Conservation (phyloP, 2,888 invertebrate species). For the Cremastobaeus sp. region DNA sequence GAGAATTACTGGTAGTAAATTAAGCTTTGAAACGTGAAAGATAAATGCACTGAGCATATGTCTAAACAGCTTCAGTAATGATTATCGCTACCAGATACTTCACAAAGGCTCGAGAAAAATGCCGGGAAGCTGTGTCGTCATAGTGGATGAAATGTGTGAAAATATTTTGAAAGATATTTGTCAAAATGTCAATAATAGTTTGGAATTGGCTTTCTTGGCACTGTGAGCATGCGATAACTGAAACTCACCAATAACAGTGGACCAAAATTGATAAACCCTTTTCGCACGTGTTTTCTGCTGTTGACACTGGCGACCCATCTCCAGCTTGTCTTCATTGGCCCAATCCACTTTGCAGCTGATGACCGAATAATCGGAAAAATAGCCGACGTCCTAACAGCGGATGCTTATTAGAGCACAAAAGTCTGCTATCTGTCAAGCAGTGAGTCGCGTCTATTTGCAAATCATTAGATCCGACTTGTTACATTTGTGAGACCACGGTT, state of each 20-base stretch:
- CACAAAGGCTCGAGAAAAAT: too few species aligned
- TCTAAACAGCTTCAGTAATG: too few species aligned
- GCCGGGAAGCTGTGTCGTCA: too few species aligned
- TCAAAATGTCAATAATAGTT: too few species aligned
- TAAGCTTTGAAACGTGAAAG: too few species aligned
- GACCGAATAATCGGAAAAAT: too few species aligned
- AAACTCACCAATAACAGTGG: conserved; percentile 71
- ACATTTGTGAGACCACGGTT: conserved; percentile 25
- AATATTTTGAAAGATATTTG: too few species aligned
- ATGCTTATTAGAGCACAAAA: conserved; percentile 7
- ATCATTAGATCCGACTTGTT: conserved; percentile 36
- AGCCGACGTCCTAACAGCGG: not conserved
- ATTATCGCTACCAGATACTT: too few species aligned
- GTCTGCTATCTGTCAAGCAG: conserved; percentile 9
- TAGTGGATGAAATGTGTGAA: too few species aligned
- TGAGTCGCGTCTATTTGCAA: conserved; percentile 27
- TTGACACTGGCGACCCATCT: conserved; percentile 23
- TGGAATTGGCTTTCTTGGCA: too few species aligned
- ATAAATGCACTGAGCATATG: too few species aligned
- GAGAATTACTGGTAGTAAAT: too few species aligned
- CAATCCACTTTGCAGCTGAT: conserved; percentile 15
- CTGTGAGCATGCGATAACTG: not conserved
- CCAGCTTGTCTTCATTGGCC: conserved; percentile 48
- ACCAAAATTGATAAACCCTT: conserved; percentile 70
- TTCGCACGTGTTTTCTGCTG: conserved; percentile 57